Conservation (phyloP, 2,797 vertebrate species). For the Poeciliopsis infans region DNA sequence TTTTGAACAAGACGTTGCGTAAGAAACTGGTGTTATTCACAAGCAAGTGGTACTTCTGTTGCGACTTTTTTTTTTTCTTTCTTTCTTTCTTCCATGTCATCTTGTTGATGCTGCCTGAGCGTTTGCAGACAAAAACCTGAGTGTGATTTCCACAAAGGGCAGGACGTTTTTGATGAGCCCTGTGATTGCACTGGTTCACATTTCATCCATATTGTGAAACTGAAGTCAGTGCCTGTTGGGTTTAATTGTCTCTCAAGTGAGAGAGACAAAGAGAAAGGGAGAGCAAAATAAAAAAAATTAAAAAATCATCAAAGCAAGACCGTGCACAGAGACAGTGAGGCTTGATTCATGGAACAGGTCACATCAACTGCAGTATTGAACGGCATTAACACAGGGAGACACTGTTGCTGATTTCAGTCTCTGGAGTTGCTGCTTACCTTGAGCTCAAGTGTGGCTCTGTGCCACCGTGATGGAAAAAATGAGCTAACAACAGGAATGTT, state of each 20-base stretch:
- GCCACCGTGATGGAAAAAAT: constrained; percentile 80
- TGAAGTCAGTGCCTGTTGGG: constrained; percentile 67
- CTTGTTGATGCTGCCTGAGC: constrained; percentile 30
- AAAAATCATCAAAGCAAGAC: constrained; percentile 62
- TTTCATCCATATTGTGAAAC: constrained; percentile 65
- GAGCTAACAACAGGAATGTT: constrained; percentile 78
- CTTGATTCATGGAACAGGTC: constrained; percentile 60
- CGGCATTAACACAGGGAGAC: constrained; percentile 56
- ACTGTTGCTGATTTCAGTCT: constrained; percentile 63
- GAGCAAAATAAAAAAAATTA: too few species aligned
- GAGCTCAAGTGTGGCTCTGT: constrained; percentile 64
- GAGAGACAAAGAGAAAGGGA: neutral
- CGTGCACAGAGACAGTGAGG: constrained; percentile 55
- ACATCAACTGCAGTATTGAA: constrained; percentile 58
- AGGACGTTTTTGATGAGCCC: constrained; percentile 70
- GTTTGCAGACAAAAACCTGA: constrained; percentile 45
- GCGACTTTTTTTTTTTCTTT: constrained; percentile 16
- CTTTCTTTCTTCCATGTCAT: neutral
- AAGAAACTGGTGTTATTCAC: neutral
- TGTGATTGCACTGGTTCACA: constrained; percentile 74
- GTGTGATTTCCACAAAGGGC: constrained; percentile 51
- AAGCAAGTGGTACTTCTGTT: neutral
- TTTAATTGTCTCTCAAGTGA: constrained; percentile 65
- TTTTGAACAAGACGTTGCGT: neutral
- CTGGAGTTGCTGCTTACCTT: constrained; percentile 65